phyloP scores from a whole-genome alignment of 1,140 invertebrate genomes.

The Ectropis grisescens region DNA sequence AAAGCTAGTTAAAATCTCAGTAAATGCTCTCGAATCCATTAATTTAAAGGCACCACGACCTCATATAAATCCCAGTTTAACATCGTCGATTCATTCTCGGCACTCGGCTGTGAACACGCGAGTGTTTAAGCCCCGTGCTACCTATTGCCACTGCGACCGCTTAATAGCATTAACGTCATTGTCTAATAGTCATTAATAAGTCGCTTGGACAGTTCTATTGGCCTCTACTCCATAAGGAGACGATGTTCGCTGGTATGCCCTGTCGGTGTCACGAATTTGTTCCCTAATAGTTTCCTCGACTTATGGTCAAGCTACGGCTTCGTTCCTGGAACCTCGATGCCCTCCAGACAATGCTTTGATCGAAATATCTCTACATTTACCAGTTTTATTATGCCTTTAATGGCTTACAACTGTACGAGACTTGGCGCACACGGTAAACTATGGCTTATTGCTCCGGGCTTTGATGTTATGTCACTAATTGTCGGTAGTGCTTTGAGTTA shows the following conservation, averaged over 20 bases:
- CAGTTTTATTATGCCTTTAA: too few relatives aligned
- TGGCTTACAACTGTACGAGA: too few relatives aligned
- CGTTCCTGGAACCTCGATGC: too few relatives aligned
- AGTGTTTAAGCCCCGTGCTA: slow-evolving; percentile 14
- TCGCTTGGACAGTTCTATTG: slow-evolving; percentile 49
- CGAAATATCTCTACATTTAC: too few relatives aligned
- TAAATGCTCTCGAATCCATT: background rate
- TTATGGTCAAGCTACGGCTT: background rate
- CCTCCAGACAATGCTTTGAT: too few relatives aligned
- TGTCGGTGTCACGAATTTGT: slow-evolving; percentile 45
- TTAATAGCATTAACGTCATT: slow-evolving; percentile 60
- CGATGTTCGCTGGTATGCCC: slow-evolving; percentile 15
- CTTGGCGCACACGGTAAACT: too few relatives aligned
- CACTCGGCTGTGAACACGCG: slow-evolving; percentile 22
- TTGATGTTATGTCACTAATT: too few relatives aligned
- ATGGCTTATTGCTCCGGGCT: too few relatives aligned
- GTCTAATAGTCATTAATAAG: slow-evolving; percentile 55
- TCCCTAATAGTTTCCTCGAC: slow-evolving; percentile 33
- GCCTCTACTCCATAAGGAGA: slow-evolving; percentile 34
- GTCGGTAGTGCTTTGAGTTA: too few relatives aligned
- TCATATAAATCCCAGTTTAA: too few relatives aligned
- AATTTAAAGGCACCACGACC: background rate
- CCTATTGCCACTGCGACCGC: slow-evolving; percentile 26
- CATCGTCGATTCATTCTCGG: slow-evolving; percentile 4
- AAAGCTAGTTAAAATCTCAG: background rate